Evolutionary conservation across 2,888 invertebrate species (phyloP), one percentile per base, ranked within the genome.

Genomic region (Cephus pygmeus): DNA sequence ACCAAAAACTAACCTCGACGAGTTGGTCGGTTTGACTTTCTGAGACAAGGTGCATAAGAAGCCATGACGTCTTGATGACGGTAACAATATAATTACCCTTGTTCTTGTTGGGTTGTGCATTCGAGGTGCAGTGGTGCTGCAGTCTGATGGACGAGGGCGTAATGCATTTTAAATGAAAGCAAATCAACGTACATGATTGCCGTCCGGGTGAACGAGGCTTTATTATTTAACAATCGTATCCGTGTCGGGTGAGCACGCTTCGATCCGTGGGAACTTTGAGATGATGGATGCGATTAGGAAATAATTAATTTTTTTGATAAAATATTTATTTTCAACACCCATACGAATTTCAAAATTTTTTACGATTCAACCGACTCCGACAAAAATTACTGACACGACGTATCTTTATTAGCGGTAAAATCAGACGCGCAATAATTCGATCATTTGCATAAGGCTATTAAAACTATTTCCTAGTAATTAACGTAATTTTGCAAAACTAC

Each of bases 11-110:
- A 75, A 81, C 73, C 79, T 56, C 23, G 23, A 56, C 56, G 9
- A 56, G 56, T 23, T 23, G 56, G 6, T 56, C 9, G 56, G 23
- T 56, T 56, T 56, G 56, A 75, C 77, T 79, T 79, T 75, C 77
- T 36, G 69, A 56, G 78, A 77, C 76, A 75, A 76, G n/a, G 76
- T 75, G 69, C 76, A 78, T 35, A 77, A 81, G 75, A 79, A 78
- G 73, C 79, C 34, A 76, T 80, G 81, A 82, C 81, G 84, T 83
- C 83, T 84, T 83, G 81, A 85, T 83, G 82, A 81, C 80, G 82
- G 80, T 85, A 85, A 85, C 84, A 81, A 84, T 84, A 81, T 85
- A 84, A 85, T 85, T 84, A 84, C 81, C 81, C 80, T 78, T 69
- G 77, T 80, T 81, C 78, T 77, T 79, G 79, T 73, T 69, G 71